A percentile compares a stretch with the other conserved stretches of the same genome.
These are phyloP conservation scores for Pangasius krempfi DNA, from an alignment of 2,797 vertebrate genomes.

Conservation along the genomic window DNA sequence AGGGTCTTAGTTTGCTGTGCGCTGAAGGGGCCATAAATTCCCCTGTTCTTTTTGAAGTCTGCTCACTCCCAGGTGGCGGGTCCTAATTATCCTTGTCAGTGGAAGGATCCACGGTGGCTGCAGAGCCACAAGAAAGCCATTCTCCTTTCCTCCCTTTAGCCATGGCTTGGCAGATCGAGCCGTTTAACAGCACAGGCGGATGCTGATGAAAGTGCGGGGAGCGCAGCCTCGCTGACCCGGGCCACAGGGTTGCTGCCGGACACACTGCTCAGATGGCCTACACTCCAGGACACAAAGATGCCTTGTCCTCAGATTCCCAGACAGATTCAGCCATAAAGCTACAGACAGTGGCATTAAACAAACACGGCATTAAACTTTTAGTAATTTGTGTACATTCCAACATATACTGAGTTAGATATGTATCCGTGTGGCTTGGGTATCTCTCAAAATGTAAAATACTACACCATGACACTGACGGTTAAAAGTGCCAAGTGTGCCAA, in stretches of 20 bases:
- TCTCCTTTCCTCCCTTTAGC: constrained; percentile 31
- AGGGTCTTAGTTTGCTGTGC: constrained; percentile 48
- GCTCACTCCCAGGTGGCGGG: constrained; percentile 58
- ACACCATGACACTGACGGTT: not conserved
- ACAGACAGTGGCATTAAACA: not conserved
- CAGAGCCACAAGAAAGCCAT: constrained; percentile 38
- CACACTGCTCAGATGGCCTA: constrained; percentile 36
- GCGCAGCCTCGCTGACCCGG: constrained; percentile 20
- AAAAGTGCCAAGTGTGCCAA: not conserved
- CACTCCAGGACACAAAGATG: constrained; percentile 18
- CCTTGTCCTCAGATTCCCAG: constrained; percentile 3
- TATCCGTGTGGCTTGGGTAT: not conserved
- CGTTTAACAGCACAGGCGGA: constrained; percentile 55
- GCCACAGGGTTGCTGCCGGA: constrained; percentile 25
- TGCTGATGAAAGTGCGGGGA: constrained; percentile 51
- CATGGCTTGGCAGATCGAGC: constrained; percentile 30
- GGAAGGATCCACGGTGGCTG: constrained; percentile 44
- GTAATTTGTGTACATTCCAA: not conserved
- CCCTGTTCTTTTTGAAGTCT: constrained; percentile 59
- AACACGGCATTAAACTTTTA: not conserved
- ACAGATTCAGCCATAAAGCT: not conserved
- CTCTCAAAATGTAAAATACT: not conserved
- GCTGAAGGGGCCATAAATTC: constrained; percentile 56
- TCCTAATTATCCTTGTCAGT: constrained; percentile 65
- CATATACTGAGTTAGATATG: not conserved